Base-by-base conservation (phyloP, 2,113 vertebrate genomes). In the Malurus alboscapulatus region DNA sequence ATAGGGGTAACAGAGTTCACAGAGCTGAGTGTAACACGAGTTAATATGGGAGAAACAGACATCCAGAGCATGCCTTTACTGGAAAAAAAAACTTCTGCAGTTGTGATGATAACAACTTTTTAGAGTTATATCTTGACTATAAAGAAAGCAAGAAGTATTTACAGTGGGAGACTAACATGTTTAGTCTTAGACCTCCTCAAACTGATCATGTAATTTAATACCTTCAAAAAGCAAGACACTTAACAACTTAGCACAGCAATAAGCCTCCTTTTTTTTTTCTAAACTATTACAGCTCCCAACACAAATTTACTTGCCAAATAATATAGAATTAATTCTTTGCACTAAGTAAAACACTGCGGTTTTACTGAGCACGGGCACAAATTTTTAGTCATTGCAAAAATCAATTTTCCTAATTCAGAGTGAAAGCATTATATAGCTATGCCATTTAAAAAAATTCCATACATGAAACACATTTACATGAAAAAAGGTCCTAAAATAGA, bases 401-500 rank as follows among this genome's bases (percentile, higher is more conserved):
- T 61, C 34, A 78, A 22, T 27, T 84, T 88, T 82, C 58, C 61
- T 72, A 55, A 79, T 90, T 88, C 68, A 50, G 19, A 92, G 17
- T 61, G 24, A 81, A 94, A 95, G 61, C n/a, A 57, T 44, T 72
- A 3, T 44, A 72, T 14, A 55, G 16, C 27, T 30, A 81, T 47
- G 79, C 19, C 7, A n/a, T 84, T 90, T 75, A 1, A 47, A 74
- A 94, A 94, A 84, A 88, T 67, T 69, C 65, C 40, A 45, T 54
- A 18, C 50, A 86, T 29, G 58, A 84, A 90, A 95, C 80, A 80
- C 30, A 91, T 89, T 97, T 96, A 92, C 89, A 88, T 91, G 80
- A 94, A 96, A 93, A 92, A 93, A 87, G 95, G 79, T 89, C 84
- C 90, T 96, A 93, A 94, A 96, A 95, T 62, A 95, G 95, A 85